Percentiles rank a stretch among this genome's conserved stretches.
Evolutionary conservation across 1,140 invertebrate species (phyloP).

Genomic region (Xylocopa sonorina): DNA sequence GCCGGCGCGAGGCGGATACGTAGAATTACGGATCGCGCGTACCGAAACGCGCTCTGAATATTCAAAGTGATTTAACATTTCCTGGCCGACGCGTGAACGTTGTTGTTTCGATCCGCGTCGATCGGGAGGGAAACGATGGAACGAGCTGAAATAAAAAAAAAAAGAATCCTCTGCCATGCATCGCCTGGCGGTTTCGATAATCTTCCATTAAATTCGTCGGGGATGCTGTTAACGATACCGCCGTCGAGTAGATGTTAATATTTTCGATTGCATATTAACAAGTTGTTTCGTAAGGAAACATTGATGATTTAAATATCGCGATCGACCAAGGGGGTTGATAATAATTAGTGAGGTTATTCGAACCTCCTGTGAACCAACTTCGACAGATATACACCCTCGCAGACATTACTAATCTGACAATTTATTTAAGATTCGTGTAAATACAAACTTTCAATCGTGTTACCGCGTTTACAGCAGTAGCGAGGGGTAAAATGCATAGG

Average conservation of each 20-base stretch:
- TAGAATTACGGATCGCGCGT: conserved; percentile 44
- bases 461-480: no score
- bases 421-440: neutral
- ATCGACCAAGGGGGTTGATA: neutral
- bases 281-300: neutral
- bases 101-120: conserved; percentile 1
- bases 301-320: neutral
- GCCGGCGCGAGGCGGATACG: conserved; percentile 2
- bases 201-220: conserved; percentile 21
- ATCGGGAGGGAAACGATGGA: neutral
- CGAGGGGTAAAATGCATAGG: neutral
- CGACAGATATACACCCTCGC: neutral
- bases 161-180: neutral
- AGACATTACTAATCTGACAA: neutral
- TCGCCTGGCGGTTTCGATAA: conserved; percentile 13
- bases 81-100: neutral
- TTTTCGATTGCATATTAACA: neutral
- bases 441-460: neutral
- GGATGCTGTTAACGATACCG: conserved; percentile 9
- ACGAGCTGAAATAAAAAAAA: neutral
- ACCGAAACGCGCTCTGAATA: conserved; percentile 54
- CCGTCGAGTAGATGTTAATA: neutral
- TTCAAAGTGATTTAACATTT: conserved; percentile 48
- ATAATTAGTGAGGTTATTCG: neutral
- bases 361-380: neutral